phyloP scores from a whole-genome alignment of 2,113 vertebrate species.

The Gopherus flavomarginatus region DNA sequence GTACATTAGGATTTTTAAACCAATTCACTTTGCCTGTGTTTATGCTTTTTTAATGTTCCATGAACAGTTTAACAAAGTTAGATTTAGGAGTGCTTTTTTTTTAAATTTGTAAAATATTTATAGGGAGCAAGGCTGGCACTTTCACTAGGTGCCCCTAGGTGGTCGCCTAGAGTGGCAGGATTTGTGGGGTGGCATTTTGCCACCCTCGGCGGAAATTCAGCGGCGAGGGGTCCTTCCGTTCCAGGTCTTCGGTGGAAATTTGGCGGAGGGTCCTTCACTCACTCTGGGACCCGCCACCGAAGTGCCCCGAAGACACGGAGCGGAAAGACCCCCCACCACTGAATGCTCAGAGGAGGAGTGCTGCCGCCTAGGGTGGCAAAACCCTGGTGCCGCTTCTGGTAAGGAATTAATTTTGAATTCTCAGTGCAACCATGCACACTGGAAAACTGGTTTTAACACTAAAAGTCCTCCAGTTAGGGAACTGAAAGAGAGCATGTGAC shows the following conservation, averaged over 20 bases:
- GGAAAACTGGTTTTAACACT: conserved; percentile 15
- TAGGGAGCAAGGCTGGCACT: not conserved
- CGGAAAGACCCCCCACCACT: no score
- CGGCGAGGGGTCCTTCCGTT: no score
- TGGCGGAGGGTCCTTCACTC: no score
- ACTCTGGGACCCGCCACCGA: no score
- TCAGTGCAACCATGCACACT: not conserved
- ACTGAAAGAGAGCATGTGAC: conserved; percentile 38
- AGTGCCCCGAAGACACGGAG: no score
- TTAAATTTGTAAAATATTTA: not conserved
- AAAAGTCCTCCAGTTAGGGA: conserved; percentile 27
- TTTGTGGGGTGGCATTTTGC: no score
- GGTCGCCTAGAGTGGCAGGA: no score
- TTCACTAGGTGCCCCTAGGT: no score
- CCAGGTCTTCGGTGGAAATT: no score
- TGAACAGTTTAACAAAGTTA: not conserved
- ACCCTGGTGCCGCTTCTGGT: not conserved
- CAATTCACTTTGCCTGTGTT: conserved; percentile 13
- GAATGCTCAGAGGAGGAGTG: no score
- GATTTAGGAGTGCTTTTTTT: not conserved
- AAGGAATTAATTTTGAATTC: conserved; percentile 34
- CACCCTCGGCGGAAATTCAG: no score
- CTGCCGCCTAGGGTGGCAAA: no score
- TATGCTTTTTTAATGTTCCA: not conserved
- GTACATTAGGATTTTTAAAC: conserved; percentile 15